Percentiles rank a stretch among this genome's conserved stretches.
These are phyloP conservation scores for Meloidogyne floridensis DNA, from an alignment of 1,140 invertebrate genomes.

Conservation along the genomic window DNA sequence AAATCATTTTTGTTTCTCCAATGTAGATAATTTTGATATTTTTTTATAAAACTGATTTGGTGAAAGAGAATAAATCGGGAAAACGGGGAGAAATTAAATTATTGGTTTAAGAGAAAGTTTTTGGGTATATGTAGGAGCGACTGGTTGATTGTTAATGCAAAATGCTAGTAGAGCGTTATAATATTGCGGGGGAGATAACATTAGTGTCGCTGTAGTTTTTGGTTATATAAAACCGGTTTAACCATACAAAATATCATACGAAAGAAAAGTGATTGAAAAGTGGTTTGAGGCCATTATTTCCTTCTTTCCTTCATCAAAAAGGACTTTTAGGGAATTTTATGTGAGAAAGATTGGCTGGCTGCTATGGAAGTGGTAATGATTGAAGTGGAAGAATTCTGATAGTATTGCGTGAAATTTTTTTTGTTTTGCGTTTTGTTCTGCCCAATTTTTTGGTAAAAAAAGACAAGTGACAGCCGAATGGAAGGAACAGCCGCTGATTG, in stretches of 20 bases:
- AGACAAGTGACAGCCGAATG: too few species aligned
- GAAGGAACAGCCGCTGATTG: not conserved
- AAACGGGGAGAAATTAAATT: not conserved
- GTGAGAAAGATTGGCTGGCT: not conserved
- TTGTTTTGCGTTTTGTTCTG: not conserved
- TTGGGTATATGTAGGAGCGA: not conserved
- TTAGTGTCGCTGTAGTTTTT: not conserved
- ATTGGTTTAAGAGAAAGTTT: not conserved
- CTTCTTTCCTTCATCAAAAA: not conserved
- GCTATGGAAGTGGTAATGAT: slow-evolving; percentile 11
- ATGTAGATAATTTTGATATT: too few species aligned
- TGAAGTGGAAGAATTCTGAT: not conserved
- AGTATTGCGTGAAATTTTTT: not conserved
- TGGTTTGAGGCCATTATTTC: not conserved
- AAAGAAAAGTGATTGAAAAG: not conserved
- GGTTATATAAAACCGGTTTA: not conserved
- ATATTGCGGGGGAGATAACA: not conserved
- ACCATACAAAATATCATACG: not conserved
- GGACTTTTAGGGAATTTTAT: not conserved
- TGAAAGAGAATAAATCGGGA: slow-evolving; percentile 26
- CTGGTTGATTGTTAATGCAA: not conserved
- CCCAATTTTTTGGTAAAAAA: too few species aligned
- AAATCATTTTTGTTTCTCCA: too few species aligned
- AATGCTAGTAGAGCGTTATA: not conserved
- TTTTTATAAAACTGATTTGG: too few species aligned